Evolutionary conservation across 2,113 vertebrate genomes (phyloP).

Genomic region (Gobius niger): DNA sequence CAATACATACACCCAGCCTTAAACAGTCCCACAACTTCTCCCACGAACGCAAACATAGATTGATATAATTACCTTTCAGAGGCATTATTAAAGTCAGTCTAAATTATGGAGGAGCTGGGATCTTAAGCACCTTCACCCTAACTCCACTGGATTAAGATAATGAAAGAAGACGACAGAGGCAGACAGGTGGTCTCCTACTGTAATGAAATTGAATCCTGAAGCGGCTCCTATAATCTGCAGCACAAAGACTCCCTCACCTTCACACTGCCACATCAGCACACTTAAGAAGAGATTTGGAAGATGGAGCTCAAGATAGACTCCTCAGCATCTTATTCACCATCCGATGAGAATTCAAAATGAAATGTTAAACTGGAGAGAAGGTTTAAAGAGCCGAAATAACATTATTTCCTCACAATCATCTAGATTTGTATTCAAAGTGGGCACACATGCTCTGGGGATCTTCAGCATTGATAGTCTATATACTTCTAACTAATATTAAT

Average conservation of each 20-base stretch:
- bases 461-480: too few species aligned
- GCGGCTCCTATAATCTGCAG: conserved; percentile 56
- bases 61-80: conserved; percentile 63
- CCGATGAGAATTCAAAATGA: neutral
- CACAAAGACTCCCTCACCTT: conserved; percentile 47
- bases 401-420: too few species aligned
- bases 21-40: conserved; percentile 14
- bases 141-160: conserved; percentile 65
- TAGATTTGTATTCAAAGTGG: too few species aligned
- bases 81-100: conserved; percentile 44
- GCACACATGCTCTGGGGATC: too few species aligned
- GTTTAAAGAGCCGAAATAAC: neutral
- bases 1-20: too few species aligned
- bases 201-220: conserved; percentile 70
- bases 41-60: conserved; percentile 39
- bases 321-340: neutral
- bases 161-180: conserved; percentile 56
- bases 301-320: conserved; percentile 4
- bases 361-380: neutral
- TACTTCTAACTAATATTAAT: too few species aligned
- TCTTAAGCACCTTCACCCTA: conserved; percentile 41
- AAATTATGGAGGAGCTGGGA: conserved; percentile 39
- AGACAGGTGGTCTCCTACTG: conserved; percentile 56
- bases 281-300: conserved; percentile 22
- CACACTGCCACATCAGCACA: conserved; percentile 19